phyloP scores from a whole-genome alignment of 2,888 invertebrate genomes.

The Onchidella celtica region DNA sequence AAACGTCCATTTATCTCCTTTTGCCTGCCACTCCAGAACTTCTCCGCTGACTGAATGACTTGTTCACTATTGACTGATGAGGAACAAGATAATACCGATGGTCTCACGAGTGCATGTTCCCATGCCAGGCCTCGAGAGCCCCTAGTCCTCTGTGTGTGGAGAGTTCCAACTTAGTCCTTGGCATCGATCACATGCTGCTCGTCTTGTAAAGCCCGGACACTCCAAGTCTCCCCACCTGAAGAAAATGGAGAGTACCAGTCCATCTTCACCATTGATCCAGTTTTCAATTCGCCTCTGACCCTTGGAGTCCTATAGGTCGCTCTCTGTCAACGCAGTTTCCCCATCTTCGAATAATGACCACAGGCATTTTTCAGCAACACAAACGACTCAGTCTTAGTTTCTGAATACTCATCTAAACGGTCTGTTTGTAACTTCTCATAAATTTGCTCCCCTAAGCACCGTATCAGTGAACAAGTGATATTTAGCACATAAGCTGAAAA shows the following conservation, averaged over 20 bases:
- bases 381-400: too few species aligned
- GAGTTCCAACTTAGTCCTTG: background rate
- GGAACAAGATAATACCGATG: background rate
- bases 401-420: too few species aligned
- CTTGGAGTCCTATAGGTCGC: background rate
- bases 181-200: background rate
- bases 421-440: too few species aligned
- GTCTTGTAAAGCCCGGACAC: background rate
- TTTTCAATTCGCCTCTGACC: background rate
- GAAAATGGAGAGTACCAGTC: background rate
- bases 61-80: background rate
- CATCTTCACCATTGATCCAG: background rate
- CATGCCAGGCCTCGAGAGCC: background rate
- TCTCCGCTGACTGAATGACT: background rate
- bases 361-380: too few species aligned
- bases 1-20: too few species aligned
- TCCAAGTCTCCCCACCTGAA: background rate
- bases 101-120: background rate
- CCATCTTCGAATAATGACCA: too few species aligned
- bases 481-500: too few species aligned
- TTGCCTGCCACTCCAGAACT: background rate
- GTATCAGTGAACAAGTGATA: too few species aligned
- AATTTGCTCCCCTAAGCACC: too few species aligned
- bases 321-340: background rate
- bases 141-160: background rate